Percentiles rank a stretch among this genome's conserved stretches.
phyloP scores from a whole-genome alignment of 2,797 vertebrate genomes.

The Gymnoscopelus braueri region DNA sequence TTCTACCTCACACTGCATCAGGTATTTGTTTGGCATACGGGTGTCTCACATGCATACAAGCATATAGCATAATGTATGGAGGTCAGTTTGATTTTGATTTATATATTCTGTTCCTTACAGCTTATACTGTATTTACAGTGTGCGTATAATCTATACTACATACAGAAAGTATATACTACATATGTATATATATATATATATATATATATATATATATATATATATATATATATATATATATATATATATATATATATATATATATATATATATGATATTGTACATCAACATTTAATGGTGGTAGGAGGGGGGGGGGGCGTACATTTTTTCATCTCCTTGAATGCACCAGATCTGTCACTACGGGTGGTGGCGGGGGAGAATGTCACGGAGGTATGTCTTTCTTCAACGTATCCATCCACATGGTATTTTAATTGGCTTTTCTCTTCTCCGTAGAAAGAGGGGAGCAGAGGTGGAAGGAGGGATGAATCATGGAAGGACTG shows the following conservation, averaged over 20 bases:
- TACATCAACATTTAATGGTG: conserved; percentile 76
- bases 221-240: conserved; percentile 21
- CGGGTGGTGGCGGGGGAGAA: conserved; percentile 67
- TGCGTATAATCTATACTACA: no score
- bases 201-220: conserved; percentile 10
- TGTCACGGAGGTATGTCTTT: conserved; percentile 78
- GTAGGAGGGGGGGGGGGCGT: conserved; percentile 48
- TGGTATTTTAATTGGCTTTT: conserved; percentile 84
- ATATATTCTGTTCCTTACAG: conserved; percentile 26
- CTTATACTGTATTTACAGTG: no score
- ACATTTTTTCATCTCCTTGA: conserved; percentile 66
- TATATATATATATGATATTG: conserved; percentile 53
- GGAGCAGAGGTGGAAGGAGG: conserved; percentile 70
- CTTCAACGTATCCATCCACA: conserved; percentile 79
- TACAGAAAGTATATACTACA: neutral
- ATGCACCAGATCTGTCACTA: conserved; percentile 77
- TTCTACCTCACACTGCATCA: conserved; percentile 53
- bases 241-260: no score
- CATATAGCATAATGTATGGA: conserved; percentile 33
- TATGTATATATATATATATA: conserved; percentile 29
- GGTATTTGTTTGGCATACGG: conserved; percentile 55
- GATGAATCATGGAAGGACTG: conserved; percentile 60
- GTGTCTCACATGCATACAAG: conserved; percentile 45
- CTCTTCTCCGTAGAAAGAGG: conserved; percentile 32
- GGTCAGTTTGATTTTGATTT: conserved; percentile 51